phyloP scores from a whole-genome alignment of 1,140 invertebrate genomes.

The Calosoma granatense region DNA sequence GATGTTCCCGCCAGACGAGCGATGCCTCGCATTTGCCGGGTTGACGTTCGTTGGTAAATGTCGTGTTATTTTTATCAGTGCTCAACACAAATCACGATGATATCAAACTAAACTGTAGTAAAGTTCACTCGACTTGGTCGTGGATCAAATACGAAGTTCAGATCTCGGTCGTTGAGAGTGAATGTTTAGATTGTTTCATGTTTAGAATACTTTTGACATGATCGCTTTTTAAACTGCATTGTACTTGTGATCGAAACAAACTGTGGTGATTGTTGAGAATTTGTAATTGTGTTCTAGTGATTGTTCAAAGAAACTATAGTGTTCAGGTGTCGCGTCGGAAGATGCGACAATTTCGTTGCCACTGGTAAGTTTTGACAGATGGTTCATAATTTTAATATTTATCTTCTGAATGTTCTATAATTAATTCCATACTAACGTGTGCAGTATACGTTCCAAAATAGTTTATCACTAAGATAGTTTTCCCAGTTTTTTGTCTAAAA shows the following conservation, averaged over 20 bases:
- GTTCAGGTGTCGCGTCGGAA: background rate
- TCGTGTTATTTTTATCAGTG: slow-evolving; percentile 2
- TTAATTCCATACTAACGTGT: background rate
- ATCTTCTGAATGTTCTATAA: slow-evolving; percentile 3
- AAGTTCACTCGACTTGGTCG: background rate
- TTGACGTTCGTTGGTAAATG: background rate
- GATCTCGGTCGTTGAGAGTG: background rate
- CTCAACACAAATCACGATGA: slow-evolving; percentile 1
- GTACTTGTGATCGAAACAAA: background rate
- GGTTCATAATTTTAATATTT: slow-evolving; percentile 7
- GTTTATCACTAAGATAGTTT: too few species aligned
- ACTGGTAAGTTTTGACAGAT: slow-evolving; percentile 8
- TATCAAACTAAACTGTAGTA: slow-evolving; percentile 7
- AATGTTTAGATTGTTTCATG: background rate
- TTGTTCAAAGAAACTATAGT: background rate
- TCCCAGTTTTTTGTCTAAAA: too few species aligned
- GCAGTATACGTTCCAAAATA: background rate
- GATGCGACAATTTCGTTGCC: background rate
- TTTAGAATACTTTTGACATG: background rate
- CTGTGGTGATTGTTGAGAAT: background rate
- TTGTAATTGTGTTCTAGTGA: background rate
- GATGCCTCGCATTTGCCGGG: slow-evolving; percentile 1
- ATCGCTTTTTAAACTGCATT: background rate
- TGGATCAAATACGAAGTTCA: slow-evolving; percentile 7
- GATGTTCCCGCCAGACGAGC: slow-evolving; percentile 6